phyloP scores from a whole-genome alignment of 1,140 invertebrate species.

The Lepidurus arcticus region DNA sequence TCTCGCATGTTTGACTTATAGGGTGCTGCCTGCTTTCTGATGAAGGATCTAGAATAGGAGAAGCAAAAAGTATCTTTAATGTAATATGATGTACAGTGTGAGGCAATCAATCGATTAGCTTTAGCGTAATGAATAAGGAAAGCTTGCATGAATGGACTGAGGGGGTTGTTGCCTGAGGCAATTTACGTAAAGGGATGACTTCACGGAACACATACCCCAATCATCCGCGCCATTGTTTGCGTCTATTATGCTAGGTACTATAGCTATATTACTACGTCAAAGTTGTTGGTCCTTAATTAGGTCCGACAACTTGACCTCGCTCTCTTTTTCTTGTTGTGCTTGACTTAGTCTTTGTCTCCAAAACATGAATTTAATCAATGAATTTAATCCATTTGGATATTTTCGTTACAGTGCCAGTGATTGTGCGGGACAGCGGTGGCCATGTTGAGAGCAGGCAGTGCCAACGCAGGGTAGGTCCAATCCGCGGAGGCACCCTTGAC shows the following conservation, averaged over 20 bases:
- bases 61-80: background rate
- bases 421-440: background rate
- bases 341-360: no score
- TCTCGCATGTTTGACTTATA: no score
- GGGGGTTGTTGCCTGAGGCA: background rate
- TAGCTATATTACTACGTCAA: no score
- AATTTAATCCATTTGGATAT: no score
- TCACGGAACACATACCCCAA: background rate
- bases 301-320: no score
- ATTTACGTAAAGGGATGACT: background rate
- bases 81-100: background rate
- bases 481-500: slow-evolving; percentile 16
- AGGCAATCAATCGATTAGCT: slow-evolving; percentile 7
- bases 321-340: no score
- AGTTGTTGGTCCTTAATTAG: no score
- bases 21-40: no score
- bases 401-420: background rate
- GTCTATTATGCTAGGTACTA: background rate
- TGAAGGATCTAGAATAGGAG: background rate
- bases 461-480: slow-evolving; percentile 8
- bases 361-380: no score
- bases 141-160: background rate
- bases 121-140: background rate
- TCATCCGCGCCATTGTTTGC: background rate
- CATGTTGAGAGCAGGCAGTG: slow-evolving; percentile 23